Evolutionary conservation across 1,140 invertebrate species (phyloP).

Genomic region (Procambarus clarkii): DNA sequence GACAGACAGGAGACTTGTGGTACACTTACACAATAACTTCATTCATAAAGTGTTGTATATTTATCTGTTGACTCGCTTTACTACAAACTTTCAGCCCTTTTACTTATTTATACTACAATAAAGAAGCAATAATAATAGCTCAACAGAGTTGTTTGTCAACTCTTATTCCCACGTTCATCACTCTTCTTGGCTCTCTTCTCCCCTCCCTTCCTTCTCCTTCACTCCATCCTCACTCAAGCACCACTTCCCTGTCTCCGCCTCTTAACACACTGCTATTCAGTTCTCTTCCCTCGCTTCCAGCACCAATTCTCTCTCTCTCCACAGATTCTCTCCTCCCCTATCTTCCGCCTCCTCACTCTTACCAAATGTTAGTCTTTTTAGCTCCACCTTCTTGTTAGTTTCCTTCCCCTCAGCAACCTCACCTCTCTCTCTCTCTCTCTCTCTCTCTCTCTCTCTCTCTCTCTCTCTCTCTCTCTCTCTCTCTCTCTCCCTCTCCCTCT

Average conservation of each 20-base stretch:
- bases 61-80: no score
- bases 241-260: not conserved
- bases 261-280: not conserved
- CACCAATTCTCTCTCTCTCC: not conserved
- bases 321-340: not conserved
- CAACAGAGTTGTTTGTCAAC: no score
- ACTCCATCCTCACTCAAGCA: not conserved
- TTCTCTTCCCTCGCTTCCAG: not conserved
- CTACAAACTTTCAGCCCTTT: no score
- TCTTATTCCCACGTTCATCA: no score
- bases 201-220: not conserved
- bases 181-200: no score
- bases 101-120: no score
- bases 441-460: not conserved
- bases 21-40: no score
- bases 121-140: no score
- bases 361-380: no score
- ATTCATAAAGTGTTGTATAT: no score
- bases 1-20: no score
- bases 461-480: constrained; percentile 23
- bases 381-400: not conserved
- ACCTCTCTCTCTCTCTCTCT: not conserved
- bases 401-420: not conserved
- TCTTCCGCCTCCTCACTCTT: not conserved
- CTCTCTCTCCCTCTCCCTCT: not conserved